Evolutionary conservation across 2,888 invertebrate species (phyloP).

Genomic region (Caenorhabditis sp.): DNA sequence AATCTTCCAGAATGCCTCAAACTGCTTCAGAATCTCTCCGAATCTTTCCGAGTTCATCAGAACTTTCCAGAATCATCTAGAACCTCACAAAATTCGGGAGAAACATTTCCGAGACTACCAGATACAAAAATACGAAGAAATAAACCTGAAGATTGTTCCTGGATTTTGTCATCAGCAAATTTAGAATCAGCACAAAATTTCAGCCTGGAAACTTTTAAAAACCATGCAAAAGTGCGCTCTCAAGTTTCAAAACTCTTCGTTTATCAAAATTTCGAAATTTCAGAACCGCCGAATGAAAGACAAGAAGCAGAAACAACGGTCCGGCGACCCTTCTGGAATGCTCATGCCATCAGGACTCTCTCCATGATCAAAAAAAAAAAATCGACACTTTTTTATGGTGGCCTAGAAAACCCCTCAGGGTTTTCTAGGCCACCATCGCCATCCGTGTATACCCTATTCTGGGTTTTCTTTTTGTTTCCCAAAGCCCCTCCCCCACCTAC

Average conservation of each 20-base stretch:
- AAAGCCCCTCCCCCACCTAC: too few relatives aligned
- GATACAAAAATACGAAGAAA: too few relatives aligned
- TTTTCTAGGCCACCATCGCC: conserved; percentile 8
- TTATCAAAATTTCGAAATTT: not conserved
- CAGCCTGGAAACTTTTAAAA: not conserved
- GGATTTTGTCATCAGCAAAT: too few relatives aligned
- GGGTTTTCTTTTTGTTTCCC: not conserved
- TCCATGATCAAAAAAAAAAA: not conserved
- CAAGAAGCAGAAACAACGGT: conserved; percentile 79
- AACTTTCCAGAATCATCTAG: too few relatives aligned
- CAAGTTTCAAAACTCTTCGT: not conserved
- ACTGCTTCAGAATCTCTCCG: too few relatives aligned
- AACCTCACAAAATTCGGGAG: too few relatives aligned
- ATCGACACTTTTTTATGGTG: not conserved
- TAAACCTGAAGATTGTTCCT: too few relatives aligned
- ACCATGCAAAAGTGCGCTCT: not conserved
- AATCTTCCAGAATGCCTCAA: too few relatives aligned
- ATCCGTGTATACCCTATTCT: not conserved
- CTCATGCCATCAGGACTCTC: conserved; percentile 55
- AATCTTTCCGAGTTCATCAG: too few relatives aligned
- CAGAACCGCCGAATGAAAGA: conserved; percentile 82
- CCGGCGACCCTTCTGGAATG: conserved; percentile 60
- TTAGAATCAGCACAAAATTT: too few relatives aligned
- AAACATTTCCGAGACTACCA: too few relatives aligned
- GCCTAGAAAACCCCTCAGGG: not conserved